Percentiles rank a stretch among this genome's conserved stretches.
Conservation (phyloP, 2,797 vertebrate species). For the Muscicapa striata region DNA sequence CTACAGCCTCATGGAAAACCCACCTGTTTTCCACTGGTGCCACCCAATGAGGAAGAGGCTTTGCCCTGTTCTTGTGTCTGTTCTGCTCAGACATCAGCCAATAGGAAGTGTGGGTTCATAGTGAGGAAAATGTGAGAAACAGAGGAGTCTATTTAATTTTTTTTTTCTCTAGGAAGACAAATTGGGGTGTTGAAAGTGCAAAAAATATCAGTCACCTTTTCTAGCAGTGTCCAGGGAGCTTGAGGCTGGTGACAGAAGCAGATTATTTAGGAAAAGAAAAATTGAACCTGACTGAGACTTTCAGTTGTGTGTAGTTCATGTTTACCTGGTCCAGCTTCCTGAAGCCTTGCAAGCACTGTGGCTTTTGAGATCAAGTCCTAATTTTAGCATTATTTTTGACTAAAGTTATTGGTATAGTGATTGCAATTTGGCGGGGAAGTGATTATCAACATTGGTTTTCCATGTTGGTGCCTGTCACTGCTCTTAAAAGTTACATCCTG, state of each 20-base stretch:
- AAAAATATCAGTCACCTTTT: background rate
- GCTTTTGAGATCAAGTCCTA: background rate
- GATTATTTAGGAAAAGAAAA: background rate
- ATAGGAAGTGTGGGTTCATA: rapidly evolving
- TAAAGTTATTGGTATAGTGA: background rate
- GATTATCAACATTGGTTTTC: background rate
- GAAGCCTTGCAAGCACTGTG: background rate
- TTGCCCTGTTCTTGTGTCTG: background rate
- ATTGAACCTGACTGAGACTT: background rate
- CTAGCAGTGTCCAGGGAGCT: background rate
- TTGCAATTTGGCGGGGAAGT: background rate
- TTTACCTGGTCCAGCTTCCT: background rate
- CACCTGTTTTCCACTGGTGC: background rate
- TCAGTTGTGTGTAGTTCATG: background rate
- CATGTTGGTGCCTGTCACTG: background rate
- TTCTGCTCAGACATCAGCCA: background rate
- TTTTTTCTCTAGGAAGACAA: background rate
- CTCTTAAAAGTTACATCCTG: background rate
- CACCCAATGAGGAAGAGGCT: rapidly evolving
- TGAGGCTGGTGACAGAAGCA: background rate
- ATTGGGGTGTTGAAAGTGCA: background rate
- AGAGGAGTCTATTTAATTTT: background rate
- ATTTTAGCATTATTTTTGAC: background rate
- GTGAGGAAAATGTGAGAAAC: background rate
- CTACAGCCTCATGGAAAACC: background rate